Evolutionary conservation across 2,113 vertebrate species (phyloP).

Genomic region (Brachypteracias leptosomus): DNA sequence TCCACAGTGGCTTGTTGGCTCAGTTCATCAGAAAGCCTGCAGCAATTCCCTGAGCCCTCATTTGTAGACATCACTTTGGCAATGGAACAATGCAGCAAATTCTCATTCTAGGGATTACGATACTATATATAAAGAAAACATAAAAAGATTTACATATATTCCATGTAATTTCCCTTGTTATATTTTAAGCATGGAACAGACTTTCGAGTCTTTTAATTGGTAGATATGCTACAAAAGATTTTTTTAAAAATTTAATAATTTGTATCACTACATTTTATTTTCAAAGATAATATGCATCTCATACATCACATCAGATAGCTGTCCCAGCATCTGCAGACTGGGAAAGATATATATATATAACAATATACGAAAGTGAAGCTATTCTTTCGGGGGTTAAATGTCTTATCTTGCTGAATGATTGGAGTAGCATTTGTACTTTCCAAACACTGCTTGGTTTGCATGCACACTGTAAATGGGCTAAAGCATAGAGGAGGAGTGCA

Average conservation of each 20-base stretch:
- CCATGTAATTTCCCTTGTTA: not conserved
- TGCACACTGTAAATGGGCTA: not conserved
- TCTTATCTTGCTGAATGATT: not conserved
- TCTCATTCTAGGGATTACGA: not conserved
- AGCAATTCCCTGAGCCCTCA: not conserved
- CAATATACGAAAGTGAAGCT: not conserved
- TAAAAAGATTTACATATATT: slow-evolving; percentile 23
- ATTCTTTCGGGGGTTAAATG: not conserved
- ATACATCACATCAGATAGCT: not conserved
- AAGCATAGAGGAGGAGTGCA: not conserved
- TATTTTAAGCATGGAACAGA: not conserved
- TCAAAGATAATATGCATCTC: not conserved
- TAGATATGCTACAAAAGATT: not conserved
- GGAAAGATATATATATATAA: not conserved
- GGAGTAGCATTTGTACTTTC: not conserved
- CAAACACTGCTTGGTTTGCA: not conserved
- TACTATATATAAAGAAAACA: not conserved
- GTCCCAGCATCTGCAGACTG: not conserved
- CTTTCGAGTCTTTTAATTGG: not conserved
- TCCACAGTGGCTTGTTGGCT: slow-evolving; percentile 20
- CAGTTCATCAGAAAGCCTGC: slow-evolving; percentile 21
- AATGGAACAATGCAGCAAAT: slow-evolving; percentile 9
- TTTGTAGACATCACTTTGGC: slow-evolving; percentile 20
- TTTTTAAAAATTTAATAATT: not conserved
- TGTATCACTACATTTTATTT: not conserved